These are phyloP conservation scores for Propithecus deckenii DNA, from an alignment of 2,797 vertebrate genomes.

Conservation along the genomic window DNA sequence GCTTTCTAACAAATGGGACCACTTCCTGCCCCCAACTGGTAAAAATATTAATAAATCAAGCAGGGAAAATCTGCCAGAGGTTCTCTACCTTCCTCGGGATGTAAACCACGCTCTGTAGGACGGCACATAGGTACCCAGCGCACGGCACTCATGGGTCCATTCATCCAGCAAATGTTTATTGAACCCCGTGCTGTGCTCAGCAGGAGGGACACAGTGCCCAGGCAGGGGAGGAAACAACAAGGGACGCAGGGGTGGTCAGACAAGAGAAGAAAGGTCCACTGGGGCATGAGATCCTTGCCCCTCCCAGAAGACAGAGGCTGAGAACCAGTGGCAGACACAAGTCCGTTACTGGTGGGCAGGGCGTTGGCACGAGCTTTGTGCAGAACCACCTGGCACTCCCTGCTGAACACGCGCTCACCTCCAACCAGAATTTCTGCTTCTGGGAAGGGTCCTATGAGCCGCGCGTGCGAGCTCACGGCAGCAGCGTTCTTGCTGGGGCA, in stretches of 20 bases:
- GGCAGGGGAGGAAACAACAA: neutral
- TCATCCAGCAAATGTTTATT: neutral
- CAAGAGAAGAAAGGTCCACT: neutral
- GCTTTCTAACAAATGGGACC: neutral
- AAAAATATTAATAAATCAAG: neutral
- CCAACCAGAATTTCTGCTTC: neutral
- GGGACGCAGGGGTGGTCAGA: neutral
- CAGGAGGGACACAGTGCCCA: neutral
- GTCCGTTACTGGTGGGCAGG: fast-evolving
- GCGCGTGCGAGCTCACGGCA: neutral
- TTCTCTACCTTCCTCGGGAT: neutral
- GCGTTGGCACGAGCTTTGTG: neutral
- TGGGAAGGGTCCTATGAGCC: neutral
- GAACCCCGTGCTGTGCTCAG: no score
- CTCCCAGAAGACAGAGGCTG: neutral
- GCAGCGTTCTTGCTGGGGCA: neutral
- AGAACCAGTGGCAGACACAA: fast-evolving
- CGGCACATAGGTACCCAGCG: neutral
- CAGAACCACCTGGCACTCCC: neutral
- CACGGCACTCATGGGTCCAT: neutral
- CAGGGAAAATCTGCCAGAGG: neutral
- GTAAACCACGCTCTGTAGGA: neutral
- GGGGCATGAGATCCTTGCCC: fast-evolving
- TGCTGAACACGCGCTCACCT: neutral
- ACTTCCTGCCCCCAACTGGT: fast-evolving